phyloP scores from a whole-genome alignment of 2,113 vertebrate genomes.

The Cryptotis parvus region DNA sequence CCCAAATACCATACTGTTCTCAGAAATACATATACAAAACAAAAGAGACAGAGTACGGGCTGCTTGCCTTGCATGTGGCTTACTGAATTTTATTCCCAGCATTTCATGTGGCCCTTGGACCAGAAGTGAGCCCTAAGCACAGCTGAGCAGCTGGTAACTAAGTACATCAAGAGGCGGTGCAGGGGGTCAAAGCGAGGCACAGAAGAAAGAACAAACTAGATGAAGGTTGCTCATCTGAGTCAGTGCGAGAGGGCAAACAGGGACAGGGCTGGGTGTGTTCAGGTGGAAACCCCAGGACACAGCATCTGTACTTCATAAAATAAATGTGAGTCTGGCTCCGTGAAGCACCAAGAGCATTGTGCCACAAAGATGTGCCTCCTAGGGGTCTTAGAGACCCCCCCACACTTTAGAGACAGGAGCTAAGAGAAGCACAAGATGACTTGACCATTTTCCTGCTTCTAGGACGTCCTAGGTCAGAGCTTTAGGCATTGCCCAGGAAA shows the following conservation, averaged over 20 bases:
- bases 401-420: too few species aligned
- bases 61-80: too few species aligned
- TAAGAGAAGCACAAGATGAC: background rate
- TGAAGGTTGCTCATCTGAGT: background rate
- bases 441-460: background rate
- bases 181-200: background rate
- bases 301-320: background rate
- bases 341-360: background rate
- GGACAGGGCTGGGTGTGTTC: background rate
- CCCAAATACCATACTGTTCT: background rate
- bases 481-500: background rate
- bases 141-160: background rate
- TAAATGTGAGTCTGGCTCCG: background rate
- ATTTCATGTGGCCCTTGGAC: too few species aligned
- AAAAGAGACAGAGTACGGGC: background rate
- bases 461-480: background rate
- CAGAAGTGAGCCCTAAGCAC: too few species aligned
- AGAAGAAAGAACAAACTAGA: background rate
- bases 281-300: background rate
- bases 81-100: too few species aligned
- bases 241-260: background rate
- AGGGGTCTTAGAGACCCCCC: background rate
- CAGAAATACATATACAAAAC: conserved; percentile 3
- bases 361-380: background rate
- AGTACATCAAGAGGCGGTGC: background rate